phyloP scores from a whole-genome alignment of 2,888 invertebrate species.

The Isoperla grammatica region DNA sequence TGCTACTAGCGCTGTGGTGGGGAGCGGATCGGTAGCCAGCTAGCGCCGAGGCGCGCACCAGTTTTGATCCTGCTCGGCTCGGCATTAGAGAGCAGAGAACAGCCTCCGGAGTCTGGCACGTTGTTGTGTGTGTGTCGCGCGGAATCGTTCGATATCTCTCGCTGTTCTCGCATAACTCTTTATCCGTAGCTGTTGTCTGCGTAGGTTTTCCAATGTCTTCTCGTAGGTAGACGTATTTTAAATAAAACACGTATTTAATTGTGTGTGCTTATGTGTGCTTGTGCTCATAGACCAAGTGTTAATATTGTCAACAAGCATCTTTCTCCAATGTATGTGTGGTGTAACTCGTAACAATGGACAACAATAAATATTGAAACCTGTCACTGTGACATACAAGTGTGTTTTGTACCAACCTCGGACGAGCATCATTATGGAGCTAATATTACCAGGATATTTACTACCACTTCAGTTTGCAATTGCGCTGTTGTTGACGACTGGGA shows the following conservation, averaged over 20 bases:
- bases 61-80: background rate
- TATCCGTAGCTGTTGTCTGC: background rate
- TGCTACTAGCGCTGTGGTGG: slow-evolving; percentile 4
- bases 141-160: background rate
- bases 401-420: background rate
- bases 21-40: background rate
- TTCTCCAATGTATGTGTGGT: too few relatives aligned
- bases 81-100: background rate
- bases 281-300: too few relatives aligned
- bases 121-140: background rate
- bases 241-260: too few relatives aligned
- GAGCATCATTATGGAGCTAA: background rate
- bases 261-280: too few relatives aligned
- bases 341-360: slow-evolving; percentile 9
- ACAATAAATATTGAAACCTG: background rate
- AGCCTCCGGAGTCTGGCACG: background rate
- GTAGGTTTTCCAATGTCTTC: too few relatives aligned
- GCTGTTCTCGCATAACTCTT: background rate
- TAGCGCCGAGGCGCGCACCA: background rate
- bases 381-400: background rate
- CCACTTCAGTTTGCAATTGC: slow-evolving; percentile 9
- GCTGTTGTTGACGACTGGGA: background rate
- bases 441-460: slow-evolving; percentile 13
- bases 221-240: too few relatives aligned
- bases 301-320: too few relatives aligned